Conservation (phyloP, 2,113 vertebrate species). For the Caretta caretta region DNA sequence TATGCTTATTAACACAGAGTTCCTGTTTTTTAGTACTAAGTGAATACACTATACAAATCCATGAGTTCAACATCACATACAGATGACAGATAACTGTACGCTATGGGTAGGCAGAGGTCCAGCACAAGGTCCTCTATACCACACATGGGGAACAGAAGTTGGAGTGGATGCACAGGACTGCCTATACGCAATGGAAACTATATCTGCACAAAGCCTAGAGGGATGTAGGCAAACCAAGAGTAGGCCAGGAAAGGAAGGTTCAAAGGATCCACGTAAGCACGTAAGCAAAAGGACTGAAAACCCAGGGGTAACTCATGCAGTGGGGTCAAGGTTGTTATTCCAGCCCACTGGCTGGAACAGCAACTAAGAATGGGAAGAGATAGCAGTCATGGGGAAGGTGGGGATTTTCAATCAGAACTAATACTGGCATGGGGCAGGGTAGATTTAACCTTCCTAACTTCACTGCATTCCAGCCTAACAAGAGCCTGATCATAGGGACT, state of each 20-base stretch:
- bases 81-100: not conserved
- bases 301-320: not conserved
- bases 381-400: not conserved
- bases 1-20: not conserved
- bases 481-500: not conserved
- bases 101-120: not conserved
- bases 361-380: not conserved
- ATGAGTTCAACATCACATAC: not conserved
- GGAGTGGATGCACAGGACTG: not conserved
- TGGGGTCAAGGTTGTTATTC: not conserved
- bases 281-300: not conserved
- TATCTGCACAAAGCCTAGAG: accelerated
- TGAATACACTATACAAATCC: not conserved
- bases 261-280: not conserved
- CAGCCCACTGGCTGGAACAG: not conserved
- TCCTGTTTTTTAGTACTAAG: not conserved
- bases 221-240: not conserved
- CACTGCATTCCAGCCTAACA: not conserved
- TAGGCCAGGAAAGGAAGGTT: not conserved
- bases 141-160: not conserved
- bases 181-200: not conserved
- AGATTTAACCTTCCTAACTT: not conserved
- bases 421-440: not conserved
- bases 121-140: not conserved
- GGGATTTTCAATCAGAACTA: not conserved